Conservation (phyloP, 2,113 vertebrate species). For the Hippocampus zosterae region DNA sequence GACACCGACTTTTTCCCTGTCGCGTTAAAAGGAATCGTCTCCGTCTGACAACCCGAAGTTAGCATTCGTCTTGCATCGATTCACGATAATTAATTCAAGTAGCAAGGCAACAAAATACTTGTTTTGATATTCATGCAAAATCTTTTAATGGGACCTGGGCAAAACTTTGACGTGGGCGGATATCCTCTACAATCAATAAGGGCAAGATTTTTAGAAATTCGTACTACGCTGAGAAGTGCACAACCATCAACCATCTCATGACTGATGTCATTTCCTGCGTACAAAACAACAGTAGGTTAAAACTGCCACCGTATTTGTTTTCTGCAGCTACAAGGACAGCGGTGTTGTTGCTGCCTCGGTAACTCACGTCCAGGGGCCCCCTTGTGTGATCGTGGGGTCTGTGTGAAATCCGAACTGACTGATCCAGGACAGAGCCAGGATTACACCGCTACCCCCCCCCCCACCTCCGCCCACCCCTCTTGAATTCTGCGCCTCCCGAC, state of each 20-base stretch:
- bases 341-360: conserved; percentile 57
- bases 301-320: not conserved
- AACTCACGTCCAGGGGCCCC: conserved; percentile 57
- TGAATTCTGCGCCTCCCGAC: conserved; percentile 65
- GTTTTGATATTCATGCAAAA: too few species aligned
- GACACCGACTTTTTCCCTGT: too few species aligned
- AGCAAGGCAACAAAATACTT: too few species aligned
- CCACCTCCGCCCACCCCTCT: conserved; percentile 4
- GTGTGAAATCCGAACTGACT: conserved; percentile 81
- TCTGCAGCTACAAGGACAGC: conserved; percentile 28
- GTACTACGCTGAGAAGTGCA: not conserved
- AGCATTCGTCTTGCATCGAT: too few species aligned
- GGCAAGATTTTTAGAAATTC: not conserved
- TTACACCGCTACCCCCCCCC: conserved; percentile 72
- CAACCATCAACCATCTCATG: not conserved
- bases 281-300: not conserved
- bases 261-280: not conserved
- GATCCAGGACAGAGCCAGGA: conserved; percentile 79
- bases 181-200: too few species aligned
- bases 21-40: too few species aligned
- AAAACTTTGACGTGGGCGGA: too few species aligned
- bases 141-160: too few species aligned
- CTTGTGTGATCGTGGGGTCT: conserved; percentile 56
- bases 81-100: too few species aligned
- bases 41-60: too few species aligned